A percentile compares a stretch with the other conserved stretches of the same genome.
Evolutionary conservation across 1,140 invertebrate genomes (phyloP).

Genomic region (Pectinophora gossypiella): DNA sequence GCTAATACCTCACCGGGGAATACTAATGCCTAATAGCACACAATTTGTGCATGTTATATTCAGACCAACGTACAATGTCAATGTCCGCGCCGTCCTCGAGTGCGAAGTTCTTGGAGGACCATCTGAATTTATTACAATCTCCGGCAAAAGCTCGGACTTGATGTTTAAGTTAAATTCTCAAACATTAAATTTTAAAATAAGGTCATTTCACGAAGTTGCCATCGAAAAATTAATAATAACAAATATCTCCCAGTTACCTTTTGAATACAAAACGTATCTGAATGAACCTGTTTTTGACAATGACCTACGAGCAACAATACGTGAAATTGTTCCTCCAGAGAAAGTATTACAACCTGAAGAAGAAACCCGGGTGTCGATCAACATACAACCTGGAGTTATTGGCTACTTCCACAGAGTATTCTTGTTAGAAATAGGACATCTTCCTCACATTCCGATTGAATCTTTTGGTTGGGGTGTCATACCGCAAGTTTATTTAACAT

Average conservation of each 20-base stretch:
- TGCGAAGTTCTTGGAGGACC: slow-evolving; percentile 63
- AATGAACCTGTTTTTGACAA: slow-evolving; percentile 42
- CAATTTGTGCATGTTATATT: slow-evolving; percentile 59
- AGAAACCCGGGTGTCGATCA: slow-evolving; percentile 39
- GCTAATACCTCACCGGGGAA: slow-evolving; percentile 46
- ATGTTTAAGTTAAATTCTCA: slow-evolving; percentile 47
- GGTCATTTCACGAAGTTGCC: slow-evolving; percentile 60
- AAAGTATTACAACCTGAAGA: slow-evolving; percentile 47
- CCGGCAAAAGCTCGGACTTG: slow-evolving; percentile 58
- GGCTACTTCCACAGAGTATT: slow-evolving; percentile 55
- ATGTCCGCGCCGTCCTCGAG: slow-evolving; percentile 47
- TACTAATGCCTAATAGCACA: slow-evolving; percentile 52
- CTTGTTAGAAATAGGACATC: slow-evolving; percentile 54
- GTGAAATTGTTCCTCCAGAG: slow-evolving; percentile 41
- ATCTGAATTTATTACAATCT: slow-evolving; percentile 43
- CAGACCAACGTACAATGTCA: slow-evolving; percentile 42
- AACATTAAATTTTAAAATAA: slow-evolving; percentile 62
- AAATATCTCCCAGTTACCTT: slow-evolving; percentile 47
- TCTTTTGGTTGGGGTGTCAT: slow-evolving; percentile 64
- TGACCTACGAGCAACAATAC: slow-evolving; percentile 45
- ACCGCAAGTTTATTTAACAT: slow-evolving; percentile 54
- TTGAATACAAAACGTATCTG: slow-evolving; percentile 60
- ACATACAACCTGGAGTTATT: slow-evolving; percentile 50
- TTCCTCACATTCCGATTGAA: slow-evolving; percentile 55
- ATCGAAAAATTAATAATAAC: slow-evolving; percentile 42